Percentiles rank a stretch among this genome's conserved stretches.
Evolutionary conservation across 2,797 vertebrate species (phyloP).

Genomic region (Sebastes variabilis): DNA sequence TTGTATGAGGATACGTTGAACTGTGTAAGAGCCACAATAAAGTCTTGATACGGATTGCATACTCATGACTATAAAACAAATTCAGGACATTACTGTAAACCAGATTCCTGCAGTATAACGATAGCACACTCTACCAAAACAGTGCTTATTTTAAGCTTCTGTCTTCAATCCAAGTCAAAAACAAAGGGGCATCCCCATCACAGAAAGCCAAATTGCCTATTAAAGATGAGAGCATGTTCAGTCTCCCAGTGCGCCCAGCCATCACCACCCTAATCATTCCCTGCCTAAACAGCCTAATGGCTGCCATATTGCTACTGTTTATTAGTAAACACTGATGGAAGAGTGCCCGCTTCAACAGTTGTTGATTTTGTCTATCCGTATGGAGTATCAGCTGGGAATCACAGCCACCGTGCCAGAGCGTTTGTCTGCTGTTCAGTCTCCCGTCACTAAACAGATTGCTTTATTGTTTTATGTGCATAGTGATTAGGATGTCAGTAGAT

Average conservation of each 20-base stretch:
- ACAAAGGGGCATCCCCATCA: constrained; percentile 73
- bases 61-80: constrained; percentile 4
- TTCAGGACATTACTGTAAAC: constrained; percentile 32
- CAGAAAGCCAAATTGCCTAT: constrained; percentile 81
- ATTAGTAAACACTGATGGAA: constrained; percentile 82
- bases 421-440: constrained; percentile 71
- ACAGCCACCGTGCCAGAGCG: constrained; percentile 64
- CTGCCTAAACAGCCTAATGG: constrained; percentile 81
- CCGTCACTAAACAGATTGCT: constrained; percentile 73
- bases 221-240: constrained; percentile 83
- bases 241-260: constrained; percentile 75
- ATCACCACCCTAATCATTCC: constrained; percentile 81
- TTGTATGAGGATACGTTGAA: not conserved
- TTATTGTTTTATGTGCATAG: constrained; percentile 70
- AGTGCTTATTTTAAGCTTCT: constrained; percentile 52
- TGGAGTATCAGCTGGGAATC: constrained; percentile 79
- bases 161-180: constrained; percentile 65
- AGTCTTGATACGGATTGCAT: not conserved
- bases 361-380: constrained; percentile 77
- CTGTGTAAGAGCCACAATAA: not conserved
- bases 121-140: constrained; percentile 45
- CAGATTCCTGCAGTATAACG: constrained; percentile 34
- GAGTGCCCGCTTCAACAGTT: constrained; percentile 76
- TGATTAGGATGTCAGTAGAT: constrained; percentile 61
- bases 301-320: constrained; percentile 83